Evolutionary conservation across 2,113 vertebrate genomes (phyloP).

Genomic region (zebrafish (Danio rerio)): DNA sequence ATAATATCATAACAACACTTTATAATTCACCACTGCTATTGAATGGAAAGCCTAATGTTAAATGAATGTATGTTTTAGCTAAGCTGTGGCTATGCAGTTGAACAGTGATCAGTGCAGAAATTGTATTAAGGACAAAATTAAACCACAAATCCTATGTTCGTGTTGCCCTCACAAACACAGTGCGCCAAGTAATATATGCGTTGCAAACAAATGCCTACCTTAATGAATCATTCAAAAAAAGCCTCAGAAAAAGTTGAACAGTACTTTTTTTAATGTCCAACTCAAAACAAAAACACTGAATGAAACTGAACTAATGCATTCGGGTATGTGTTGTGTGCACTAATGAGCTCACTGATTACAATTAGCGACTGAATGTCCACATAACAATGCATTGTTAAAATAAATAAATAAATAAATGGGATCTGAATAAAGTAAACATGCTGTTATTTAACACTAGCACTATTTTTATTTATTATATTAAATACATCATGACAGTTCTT

Average conservation of each 20-base stretch:
- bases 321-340: not conserved
- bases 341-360: not conserved
- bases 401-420: not conserved
- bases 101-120: not conserved
- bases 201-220: not conserved
- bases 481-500: too few relatives aligned
- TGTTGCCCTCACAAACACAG: not conserved
- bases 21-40: not conserved
- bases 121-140: not conserved
- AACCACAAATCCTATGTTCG: not conserved
- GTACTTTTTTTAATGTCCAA: too few relatives aligned
- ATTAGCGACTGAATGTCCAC: not conserved
- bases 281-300: too few relatives aligned
- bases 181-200: not conserved
- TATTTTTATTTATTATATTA: not conserved
- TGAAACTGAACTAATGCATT: too few relatives aligned
- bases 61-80: not conserved
- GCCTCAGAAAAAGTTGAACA: not conserved
- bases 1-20: too few relatives aligned
- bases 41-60: not conserved
- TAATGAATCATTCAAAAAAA: not conserved
- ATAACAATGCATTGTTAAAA: not conserved
- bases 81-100: not conserved
- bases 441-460: not conserved
- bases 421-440: not conserved